phyloP scores from a whole-genome alignment of 2,797 vertebrate genomes.

The Sebastiscus tertius region DNA sequence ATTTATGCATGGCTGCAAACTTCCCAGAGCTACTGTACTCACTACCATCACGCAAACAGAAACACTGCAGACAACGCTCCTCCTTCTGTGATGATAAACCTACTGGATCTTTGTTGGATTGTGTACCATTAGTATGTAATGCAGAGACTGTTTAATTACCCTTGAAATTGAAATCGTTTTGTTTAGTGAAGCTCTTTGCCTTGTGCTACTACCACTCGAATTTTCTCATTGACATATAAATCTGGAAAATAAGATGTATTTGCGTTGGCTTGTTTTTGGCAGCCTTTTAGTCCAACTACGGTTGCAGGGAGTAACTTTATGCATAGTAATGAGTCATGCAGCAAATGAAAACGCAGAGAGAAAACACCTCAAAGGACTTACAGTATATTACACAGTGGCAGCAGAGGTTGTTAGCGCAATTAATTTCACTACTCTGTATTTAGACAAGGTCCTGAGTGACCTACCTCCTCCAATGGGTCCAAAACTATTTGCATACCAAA shows the following conservation, averaged over 20 bases:
- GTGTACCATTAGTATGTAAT: not conserved
- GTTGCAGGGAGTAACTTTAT: not conserved
- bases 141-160: conserved; percentile 12
- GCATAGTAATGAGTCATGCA: conserved; percentile 31
- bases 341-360: not conserved
- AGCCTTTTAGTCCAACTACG: not conserved
- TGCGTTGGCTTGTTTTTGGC: not conserved
- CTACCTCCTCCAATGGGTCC: conserved; percentile 22
- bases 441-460: conserved; percentile 39
- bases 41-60: not conserved
- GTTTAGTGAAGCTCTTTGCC: conserved; percentile 39
- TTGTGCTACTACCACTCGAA: not conserved
- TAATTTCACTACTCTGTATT: conserved; percentile 48
- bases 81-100: not conserved
- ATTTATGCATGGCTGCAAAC: not conserved
- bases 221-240: not conserved
- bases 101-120: not conserved
- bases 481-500: conserved; percentile 49
- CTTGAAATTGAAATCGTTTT: conserved; percentile 47
- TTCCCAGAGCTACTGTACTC: not conserved
- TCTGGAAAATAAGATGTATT: conserved; percentile 4
- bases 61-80: not conserved
- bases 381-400: conserved; percentile 41
- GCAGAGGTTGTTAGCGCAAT: conserved; percentile 43
- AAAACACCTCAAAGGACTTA: conserved; percentile 37